Base-by-base conservation (phyloP, 2,888 invertebrate genomes). In the Ashinkailepas kermadecensis region DNA sequence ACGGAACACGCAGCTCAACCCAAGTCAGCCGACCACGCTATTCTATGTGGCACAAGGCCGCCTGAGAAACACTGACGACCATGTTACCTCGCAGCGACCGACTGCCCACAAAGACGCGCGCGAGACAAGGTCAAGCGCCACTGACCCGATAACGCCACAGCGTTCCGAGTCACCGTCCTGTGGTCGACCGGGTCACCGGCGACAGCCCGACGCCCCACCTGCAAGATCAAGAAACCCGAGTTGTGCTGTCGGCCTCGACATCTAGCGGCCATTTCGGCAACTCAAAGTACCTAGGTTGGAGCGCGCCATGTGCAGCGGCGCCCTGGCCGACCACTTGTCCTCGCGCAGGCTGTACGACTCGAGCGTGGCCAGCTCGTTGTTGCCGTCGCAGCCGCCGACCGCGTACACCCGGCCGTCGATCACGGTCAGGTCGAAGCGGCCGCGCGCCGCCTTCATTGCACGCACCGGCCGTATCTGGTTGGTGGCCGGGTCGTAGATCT, bases 371-470 rank as follows among this genome's bases (percentile, higher is more conserved):
- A 95, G 89, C 87, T 96, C 95, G 18, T 91, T 91, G 84, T 92
- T 92, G 0, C 95, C 96, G 88, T 95, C 94, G 85, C 93, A 93
- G 65, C 95, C 95, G 82, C 94, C 95, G 80, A 94, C 89, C 65
- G 92, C 94, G 88, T 92, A 94, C n/a, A 95, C 90, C 84, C 90
- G 89, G 84, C 90, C 91, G 80, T 90, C 89, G 18, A 93, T 88
- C 67, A 92, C 91, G 23, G 93, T 92, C 65, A 93, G 92, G 85
- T 93, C 92, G 88, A 95, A 94, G 58, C 95, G 90, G 0, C 95
- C 95, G 83, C 95, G 89, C 82, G 92, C 91, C 84, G 91, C 90
- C 82, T 90, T 90, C 94, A 95, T 94, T 84, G 90, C 90, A 0
- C 92, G 90, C 86, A 93, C 88, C 56, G 89, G 86, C 74, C 88